Evolutionary conservation across 2,113 vertebrate species (phyloP).

Genomic region (Girardinichthys multiradiatus): DNA sequence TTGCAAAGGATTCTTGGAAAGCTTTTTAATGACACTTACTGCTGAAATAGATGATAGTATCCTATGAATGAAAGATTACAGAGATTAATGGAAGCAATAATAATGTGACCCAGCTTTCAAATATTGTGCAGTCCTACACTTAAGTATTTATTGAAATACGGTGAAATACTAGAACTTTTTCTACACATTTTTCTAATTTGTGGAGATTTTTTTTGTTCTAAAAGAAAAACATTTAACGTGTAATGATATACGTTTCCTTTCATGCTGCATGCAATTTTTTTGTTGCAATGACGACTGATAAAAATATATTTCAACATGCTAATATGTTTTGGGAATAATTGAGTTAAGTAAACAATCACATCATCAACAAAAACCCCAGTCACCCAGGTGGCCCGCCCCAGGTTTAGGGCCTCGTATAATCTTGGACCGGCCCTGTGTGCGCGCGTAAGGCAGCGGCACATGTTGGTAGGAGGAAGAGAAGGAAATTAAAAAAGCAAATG

Average conservation of each 20-base stretch:
- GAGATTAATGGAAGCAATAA: not conserved
- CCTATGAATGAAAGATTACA: not conserved
- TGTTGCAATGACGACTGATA: too few relatives aligned
- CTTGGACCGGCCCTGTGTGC: constrained; percentile 18
- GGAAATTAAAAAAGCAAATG: constrained; percentile 74
- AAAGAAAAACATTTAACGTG: too few relatives aligned
- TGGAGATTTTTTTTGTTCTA: too few relatives aligned
- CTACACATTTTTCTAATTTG: too few relatives aligned
- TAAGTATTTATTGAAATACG: too few relatives aligned
- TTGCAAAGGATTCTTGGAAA: too few relatives aligned
- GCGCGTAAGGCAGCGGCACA: constrained; percentile 61
- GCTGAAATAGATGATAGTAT: not conserved
- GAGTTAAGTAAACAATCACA: not conserved
- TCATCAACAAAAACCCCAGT: not conserved
- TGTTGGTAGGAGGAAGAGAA: constrained; percentile 71
- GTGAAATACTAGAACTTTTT: not conserved
- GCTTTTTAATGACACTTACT: not conserved
- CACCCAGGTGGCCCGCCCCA: not conserved
- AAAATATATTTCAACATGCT: not conserved
- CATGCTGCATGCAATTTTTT: too few relatives aligned
- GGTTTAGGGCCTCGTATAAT: not conserved
- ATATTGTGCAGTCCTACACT: not conserved
- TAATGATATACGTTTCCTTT: too few relatives aligned
- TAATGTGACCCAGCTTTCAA: not conserved
- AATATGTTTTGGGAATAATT: not conserved